A percentile compares a stretch with the other conserved stretches of the same genome.
Conservation (phyloP, 2,797 vertebrate genomes). For the Danio albolineatus region DNA sequence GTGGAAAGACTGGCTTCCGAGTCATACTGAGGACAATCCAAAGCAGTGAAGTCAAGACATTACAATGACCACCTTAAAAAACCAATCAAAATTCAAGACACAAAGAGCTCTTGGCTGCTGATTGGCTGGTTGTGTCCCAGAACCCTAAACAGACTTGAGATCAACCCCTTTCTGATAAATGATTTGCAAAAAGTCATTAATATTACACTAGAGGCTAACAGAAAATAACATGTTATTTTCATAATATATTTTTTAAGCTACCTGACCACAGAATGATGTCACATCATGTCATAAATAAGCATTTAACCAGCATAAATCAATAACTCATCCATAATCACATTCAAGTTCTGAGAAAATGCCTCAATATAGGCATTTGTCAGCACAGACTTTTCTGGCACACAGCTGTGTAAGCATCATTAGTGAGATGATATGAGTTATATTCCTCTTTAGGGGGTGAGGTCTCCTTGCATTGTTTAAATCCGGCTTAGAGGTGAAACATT, state of each 20-base stretch:
- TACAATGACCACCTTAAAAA: conserved; percentile 40
- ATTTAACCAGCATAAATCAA: not conserved
- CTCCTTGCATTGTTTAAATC: conserved; percentile 38
- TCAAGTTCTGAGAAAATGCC: not conserved
- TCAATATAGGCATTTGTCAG: conserved; percentile 20
- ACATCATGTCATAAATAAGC: not conserved
- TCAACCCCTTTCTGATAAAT: conserved; percentile 30
- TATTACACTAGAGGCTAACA: not conserved
- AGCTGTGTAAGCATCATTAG: conserved; percentile 31
- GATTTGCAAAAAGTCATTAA: conserved; percentile 23
- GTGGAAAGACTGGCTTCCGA: not conserved
- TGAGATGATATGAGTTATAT: conserved; percentile 20
- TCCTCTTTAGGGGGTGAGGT: conserved; percentile 28
- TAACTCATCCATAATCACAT: not conserved
- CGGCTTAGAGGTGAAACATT: conserved; percentile 51
- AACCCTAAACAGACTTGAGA: conserved; percentile 44
- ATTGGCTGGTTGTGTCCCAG: conserved; percentile 48
- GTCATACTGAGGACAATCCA: not conserved
- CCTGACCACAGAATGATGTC: not conserved
- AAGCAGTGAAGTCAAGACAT: conserved; percentile 35
- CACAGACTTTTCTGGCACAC: not conserved
- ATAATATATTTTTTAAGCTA: not conserved
- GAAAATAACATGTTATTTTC: not conserved
- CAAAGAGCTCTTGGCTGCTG: conserved; percentile 9
- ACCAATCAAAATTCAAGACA: conserved; percentile 34